Conservation (phyloP, 2,113 vertebrate species). For the Zosterops japonicus region DNA sequence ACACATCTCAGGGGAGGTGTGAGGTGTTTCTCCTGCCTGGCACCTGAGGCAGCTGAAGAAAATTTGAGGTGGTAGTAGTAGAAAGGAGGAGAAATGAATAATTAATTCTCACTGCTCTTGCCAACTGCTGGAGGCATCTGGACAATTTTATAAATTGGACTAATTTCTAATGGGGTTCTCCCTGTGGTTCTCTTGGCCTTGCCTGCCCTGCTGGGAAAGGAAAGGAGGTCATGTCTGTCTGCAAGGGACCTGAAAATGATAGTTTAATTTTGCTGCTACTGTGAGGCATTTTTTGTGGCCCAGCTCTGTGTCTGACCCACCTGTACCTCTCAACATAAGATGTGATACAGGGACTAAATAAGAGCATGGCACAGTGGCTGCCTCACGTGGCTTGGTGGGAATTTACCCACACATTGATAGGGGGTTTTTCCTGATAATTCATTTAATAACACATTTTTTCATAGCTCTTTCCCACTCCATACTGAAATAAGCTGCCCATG, state of each 20-base stretch:
- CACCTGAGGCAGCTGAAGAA: not conserved
- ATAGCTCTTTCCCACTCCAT: not conserved
- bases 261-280: not conserved
- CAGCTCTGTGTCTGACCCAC: not conserved
- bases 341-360: rapidly evolving
- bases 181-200: not conserved
- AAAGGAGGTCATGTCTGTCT: not conserved
- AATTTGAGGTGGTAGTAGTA: not conserved
- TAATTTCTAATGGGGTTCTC: not conserved
- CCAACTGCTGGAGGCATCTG: not conserved
- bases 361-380: not conserved
- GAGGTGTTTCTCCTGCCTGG: not conserved
- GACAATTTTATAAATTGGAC: not conserved
- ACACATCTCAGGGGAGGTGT: not conserved
- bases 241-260: not conserved
- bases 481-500: not conserved
- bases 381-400: rapidly evolving
- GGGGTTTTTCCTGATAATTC: not conserved
- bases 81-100: not conserved
- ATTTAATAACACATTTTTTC: not conserved
- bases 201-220: not conserved
- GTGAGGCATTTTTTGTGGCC: not conserved
- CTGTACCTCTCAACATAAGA: not conserved
- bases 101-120: not conserved
- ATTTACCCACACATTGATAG: not conserved